These are phyloP conservation scores for Phortica magna DNA, from an alignment of 2,888 invertebrate genomes.

Conservation along the genomic window DNA sequence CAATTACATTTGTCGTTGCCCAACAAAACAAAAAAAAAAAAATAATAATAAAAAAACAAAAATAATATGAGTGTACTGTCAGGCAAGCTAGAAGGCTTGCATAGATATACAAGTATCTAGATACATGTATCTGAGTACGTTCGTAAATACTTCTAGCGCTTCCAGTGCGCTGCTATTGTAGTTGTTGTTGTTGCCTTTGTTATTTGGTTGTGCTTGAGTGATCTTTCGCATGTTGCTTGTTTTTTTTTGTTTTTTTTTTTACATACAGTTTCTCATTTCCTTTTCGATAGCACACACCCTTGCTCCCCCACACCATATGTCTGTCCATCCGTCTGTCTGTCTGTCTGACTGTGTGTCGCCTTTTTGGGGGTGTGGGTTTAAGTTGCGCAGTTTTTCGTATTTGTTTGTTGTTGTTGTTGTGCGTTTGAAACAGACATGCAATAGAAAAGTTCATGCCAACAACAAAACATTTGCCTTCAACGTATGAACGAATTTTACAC, in stretches of 20 bases:
- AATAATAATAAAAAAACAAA: neutral
- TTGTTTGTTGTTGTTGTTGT: too few species aligned
- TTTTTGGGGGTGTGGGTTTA: slow-evolving; percentile 30
- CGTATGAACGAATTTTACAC: too few species aligned
- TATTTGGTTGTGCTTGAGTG: slow-evolving; percentile 71
- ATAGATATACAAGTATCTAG: slow-evolving; percentile 46
- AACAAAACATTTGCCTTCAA: too few species aligned
- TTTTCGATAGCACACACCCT: slow-evolving; percentile 42
- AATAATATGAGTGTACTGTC: neutral
- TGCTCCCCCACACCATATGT: slow-evolving; percentile 40
- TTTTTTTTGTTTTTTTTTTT: slow-evolving; percentile 32
- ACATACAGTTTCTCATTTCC: slow-evolving; percentile 34
- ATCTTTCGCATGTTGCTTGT: slow-evolving; percentile 69
- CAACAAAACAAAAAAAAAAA: neutral
- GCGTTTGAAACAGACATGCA: too few species aligned
- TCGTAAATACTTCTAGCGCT: slow-evolving; percentile 11
- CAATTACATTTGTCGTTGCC: neutral
- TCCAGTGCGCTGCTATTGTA: slow-evolving; percentile 40
- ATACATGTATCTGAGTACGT: slow-evolving; percentile 15
- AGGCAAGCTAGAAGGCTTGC: slow-evolving; percentile 6
- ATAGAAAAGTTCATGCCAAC: too few species aligned
- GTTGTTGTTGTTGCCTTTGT: slow-evolving; percentile 50
- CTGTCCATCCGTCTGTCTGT: neutral
- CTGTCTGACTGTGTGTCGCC: slow-evolving; percentile 53
- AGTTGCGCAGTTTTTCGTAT: neutral